A percentile compares a stretch with the other conserved stretches of the same genome.
Conservation (phyloP, 1,140 invertebrate genomes). For the Lethrus apterus region DNA sequence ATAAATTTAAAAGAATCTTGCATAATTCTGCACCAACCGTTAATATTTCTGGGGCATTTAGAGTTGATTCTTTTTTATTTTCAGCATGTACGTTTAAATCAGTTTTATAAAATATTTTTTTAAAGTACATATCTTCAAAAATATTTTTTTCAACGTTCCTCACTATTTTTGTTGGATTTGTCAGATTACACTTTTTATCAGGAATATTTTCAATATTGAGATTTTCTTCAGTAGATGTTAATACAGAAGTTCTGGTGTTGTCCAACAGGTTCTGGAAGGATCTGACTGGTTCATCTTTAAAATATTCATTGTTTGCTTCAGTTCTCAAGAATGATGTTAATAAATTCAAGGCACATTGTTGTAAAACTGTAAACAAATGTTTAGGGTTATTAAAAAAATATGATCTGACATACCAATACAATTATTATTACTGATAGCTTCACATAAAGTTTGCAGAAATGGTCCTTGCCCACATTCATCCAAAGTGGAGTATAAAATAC, state of each 20-base stretch:
- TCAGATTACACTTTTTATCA: too few species aligned
- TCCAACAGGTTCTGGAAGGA: constrained; percentile 7
- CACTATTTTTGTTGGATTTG: too few species aligned
- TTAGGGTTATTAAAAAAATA: neutral
- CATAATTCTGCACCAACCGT: constrained; percentile 43
- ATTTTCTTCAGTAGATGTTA: too few species aligned
- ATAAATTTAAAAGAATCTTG: constrained; percentile 41
- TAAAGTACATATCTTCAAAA: neutral
- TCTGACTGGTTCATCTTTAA: neutral
- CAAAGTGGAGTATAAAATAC: constrained; percentile 36
- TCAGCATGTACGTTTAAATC: too few species aligned
- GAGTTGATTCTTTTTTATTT: constrained; percentile 4
- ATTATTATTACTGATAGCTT: constrained; percentile 37
- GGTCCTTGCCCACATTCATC: constrained; percentile 32
- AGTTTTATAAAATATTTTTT: neutral
- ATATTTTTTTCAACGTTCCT: constrained; percentile 2
- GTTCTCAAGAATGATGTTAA: constrained; percentile 28
- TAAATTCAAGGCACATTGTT: constrained; percentile 31
- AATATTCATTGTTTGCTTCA: constrained; percentile 15
- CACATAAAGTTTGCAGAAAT: constrained; percentile 39
- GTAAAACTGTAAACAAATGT: constrained; percentile 31
- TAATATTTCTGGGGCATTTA: constrained; percentile 24
- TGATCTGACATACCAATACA: constrained; percentile 20
- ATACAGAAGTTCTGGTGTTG: neutral
- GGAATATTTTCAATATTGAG: too few species aligned